Conservation (phyloP, 2,888 invertebrate genomes). For the Carterocephalus palaemon region DNA sequence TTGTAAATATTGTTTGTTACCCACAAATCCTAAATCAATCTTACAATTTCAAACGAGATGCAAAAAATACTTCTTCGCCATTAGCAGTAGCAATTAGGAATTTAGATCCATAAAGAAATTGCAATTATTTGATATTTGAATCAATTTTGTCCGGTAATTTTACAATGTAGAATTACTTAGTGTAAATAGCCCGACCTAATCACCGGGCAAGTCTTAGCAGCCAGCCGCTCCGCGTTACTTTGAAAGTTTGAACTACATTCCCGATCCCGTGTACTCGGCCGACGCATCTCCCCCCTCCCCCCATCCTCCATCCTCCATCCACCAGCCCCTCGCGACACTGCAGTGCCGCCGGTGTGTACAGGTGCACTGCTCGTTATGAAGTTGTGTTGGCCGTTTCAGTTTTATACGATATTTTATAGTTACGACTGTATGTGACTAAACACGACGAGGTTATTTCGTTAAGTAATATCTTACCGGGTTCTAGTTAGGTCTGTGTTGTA, state of each 20-base stretch:
- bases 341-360: not conserved
- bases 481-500: too few relatives aligned
- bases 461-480: not conserved
- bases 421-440: too few relatives aligned
- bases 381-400: not conserved
- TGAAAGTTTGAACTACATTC: conserved; percentile 21
- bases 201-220: conserved; percentile 5
- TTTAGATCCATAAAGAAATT: too few relatives aligned
- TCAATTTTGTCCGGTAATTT: too few relatives aligned
- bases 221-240: conserved; percentile 11
- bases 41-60: too few relatives aligned
- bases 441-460: not conserved
- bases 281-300: conserved; percentile 3
- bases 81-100: too few relatives aligned
- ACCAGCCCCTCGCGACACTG: conserved; percentile 1
- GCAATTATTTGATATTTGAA: too few relatives aligned
- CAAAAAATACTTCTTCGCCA: too few relatives aligned
- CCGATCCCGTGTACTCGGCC: conserved; percentile 8
- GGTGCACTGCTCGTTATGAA: not conserved
- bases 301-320: not conserved
- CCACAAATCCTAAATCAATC: too few relatives aligned
- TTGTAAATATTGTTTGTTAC: too few relatives aligned
- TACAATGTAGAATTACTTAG: too few relatives aligned
- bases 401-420: conserved; percentile 2
- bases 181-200: conserved; percentile 8